A percentile compares a stretch with the other conserved stretches of the same genome.
phyloP scores from a whole-genome alignment of 2,888 invertebrate genomes.

The Ochropacha duplaris region DNA sequence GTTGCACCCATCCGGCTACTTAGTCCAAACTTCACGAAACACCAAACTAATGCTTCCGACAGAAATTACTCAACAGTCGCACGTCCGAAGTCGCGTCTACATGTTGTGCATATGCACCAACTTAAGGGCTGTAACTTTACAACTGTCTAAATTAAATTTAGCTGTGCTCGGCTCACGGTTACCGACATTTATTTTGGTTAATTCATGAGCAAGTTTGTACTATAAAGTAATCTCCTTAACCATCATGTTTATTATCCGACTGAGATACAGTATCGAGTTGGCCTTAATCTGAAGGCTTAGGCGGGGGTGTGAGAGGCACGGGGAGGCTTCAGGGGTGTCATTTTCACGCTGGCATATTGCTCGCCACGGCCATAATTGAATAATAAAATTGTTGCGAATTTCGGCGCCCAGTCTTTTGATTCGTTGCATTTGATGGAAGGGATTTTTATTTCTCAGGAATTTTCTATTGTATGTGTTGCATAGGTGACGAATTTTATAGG shows the following conservation, averaged over 20 bases:
- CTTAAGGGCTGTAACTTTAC: conserved; percentile 37
- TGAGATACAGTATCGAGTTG: conserved; percentile 47
- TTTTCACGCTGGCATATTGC: conserved; percentile 67
- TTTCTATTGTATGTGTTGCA: not conserved
- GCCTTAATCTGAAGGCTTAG: conserved; percentile 45
- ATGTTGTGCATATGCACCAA: conserved; percentile 52
- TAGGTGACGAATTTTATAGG: not conserved
- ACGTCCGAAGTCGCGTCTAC: conserved; percentile 28
- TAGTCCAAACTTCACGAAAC: conserved; percentile 32
- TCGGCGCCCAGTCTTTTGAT: conserved; percentile 51
- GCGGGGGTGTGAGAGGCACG: conserved; percentile 27
- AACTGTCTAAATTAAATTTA: conserved; percentile 66
- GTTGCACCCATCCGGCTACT: conserved; percentile 7
- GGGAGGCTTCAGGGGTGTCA: conserved; percentile 47
- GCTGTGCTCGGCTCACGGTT: conserved; percentile 21
- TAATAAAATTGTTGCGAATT: conserved; percentile 69
- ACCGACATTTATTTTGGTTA: conserved; percentile 57
- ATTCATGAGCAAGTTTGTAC: conserved; percentile 59
- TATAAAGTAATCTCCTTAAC: conserved; percentile 56
- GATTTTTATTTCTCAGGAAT: conserved; percentile 3
- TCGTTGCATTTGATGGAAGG: conserved; percentile 42
- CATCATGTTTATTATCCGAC: conserved; percentile 59
- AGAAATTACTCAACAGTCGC: conserved; percentile 40
- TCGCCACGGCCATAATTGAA: conserved; percentile 65
- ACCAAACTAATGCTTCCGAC: conserved; percentile 39